Percentiles rank a stretch among this genome's conserved stretches.
Conservation (phyloP, 2,113 vertebrate genomes). For the Microcebus lehilahytsara region DNA sequence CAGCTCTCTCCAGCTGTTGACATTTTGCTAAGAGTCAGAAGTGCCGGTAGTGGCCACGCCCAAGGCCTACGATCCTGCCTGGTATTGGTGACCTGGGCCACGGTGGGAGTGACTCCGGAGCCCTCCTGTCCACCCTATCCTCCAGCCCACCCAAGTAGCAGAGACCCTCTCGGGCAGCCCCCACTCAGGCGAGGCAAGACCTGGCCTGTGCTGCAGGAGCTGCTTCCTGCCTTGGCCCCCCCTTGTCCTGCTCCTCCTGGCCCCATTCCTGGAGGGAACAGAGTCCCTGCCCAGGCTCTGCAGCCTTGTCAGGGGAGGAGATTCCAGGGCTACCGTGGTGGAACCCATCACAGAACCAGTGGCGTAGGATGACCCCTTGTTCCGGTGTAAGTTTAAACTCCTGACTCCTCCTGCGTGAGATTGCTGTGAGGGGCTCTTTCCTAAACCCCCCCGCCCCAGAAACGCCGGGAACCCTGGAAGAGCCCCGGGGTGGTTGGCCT, state of each 20-base stretch:
- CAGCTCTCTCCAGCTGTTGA: not conserved
- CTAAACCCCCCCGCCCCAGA: not conserved
- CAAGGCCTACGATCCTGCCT: not conserved
- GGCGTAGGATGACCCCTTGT: too few relatives aligned
- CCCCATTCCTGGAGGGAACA: not conserved
- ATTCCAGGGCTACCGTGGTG: not conserved
- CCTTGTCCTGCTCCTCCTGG: not conserved
- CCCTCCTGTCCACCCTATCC: not conserved
- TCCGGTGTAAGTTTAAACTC: not conserved
- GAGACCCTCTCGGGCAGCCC: not conserved
- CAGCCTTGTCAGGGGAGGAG: not conserved
- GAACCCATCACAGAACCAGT: not conserved
- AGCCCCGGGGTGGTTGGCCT: rapidly evolving
- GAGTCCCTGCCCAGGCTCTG: not conserved
- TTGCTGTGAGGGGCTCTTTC: not conserved
- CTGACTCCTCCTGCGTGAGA: not conserved
- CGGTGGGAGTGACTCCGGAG: rapidly evolving
- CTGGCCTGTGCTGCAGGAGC: rapidly evolving
- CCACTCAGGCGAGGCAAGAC: not conserved
- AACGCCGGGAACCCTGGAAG: too few relatives aligned
- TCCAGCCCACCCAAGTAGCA: not conserved
- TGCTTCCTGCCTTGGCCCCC: not conserved
- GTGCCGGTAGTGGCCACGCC: rapidly evolving
- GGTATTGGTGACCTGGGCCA: not conserved
- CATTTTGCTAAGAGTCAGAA: not conserved